Conservation (phyloP, 2,888 invertebrate species). For the Pseudococcus viburni region DNA sequence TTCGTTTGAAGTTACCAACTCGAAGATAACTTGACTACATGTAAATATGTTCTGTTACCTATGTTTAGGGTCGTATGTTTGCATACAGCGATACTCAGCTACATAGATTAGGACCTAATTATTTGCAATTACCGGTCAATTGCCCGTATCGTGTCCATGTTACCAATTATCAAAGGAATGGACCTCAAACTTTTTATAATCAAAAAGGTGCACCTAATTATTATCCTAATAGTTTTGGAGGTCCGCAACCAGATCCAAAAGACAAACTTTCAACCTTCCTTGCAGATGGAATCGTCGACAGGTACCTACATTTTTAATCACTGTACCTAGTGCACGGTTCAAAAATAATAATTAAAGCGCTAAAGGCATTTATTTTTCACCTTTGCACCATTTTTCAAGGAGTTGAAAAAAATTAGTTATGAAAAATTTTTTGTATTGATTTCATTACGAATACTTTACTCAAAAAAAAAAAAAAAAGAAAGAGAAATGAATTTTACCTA, state of each 20-base stretch:
- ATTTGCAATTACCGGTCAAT: constrained; percentile 93
- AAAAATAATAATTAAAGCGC: no score
- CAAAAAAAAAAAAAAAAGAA: no score
- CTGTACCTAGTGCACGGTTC: no score
- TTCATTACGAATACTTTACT: no score
- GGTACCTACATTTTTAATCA: constrained; percentile 67
- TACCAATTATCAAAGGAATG: constrained; percentile 91
- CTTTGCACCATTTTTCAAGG: no score
- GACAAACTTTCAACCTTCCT: constrained; percentile 77
- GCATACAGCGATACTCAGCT: constrained; percentile 93
- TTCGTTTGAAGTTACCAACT: no score
- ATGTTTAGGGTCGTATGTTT: constrained; percentile 83
- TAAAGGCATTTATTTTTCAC: no score
- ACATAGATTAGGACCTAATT: constrained; percentile 92
- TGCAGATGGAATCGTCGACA: constrained; percentile 78
- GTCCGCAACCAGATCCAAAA: constrained; percentile 82
- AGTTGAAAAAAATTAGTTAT: no score
- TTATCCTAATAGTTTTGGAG: constrained; percentile 95
- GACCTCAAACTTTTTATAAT: constrained; percentile 83
- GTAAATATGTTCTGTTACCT: no score
- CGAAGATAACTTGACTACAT: no score
- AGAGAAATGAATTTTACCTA: no score
- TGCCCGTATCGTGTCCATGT: constrained; percentile 81
- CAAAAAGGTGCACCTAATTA: constrained; percentile 94
- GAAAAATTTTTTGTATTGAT: no score